Percentiles rank a stretch among this genome's conserved stretches.
phyloP scores from a whole-genome alignment of 2,888 invertebrate species.

The Agrypnus murinus region DNA sequence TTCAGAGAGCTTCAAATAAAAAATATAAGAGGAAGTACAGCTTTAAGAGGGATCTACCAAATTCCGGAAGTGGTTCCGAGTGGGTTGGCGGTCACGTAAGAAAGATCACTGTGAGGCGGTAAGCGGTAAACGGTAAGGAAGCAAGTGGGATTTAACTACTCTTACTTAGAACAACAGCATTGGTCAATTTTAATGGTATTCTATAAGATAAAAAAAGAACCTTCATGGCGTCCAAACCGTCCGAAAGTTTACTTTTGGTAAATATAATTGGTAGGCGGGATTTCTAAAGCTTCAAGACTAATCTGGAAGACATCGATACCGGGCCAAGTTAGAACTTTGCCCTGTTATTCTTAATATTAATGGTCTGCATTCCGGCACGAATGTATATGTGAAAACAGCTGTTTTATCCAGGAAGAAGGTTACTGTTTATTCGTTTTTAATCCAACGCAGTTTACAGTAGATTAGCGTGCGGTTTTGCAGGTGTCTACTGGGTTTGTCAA shows the following conservation, averaged over 20 bases:
- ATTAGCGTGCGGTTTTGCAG: constrained; percentile 39
- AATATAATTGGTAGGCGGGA: constrained; percentile 37
- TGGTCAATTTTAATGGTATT: constrained; percentile 30
- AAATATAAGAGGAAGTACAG: constrained; percentile 51
- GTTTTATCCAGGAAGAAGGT: constrained; percentile 44
- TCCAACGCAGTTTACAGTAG: constrained; percentile 44
- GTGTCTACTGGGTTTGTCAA: constrained; percentile 29
- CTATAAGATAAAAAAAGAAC: constrained; percentile 5
- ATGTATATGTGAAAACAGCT: constrained; percentile 53
- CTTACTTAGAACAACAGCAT: constrained; percentile 31
- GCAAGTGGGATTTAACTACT: constrained; percentile 34
- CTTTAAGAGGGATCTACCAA: constrained; percentile 52
- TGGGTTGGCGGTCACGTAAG: constrained; percentile 53
- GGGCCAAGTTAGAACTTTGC: constrained; percentile 21
- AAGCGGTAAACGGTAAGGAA: constrained; percentile 26
- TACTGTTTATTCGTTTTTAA: constrained; percentile 47
- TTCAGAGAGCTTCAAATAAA: constrained; percentile 34
- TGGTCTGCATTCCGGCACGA: constrained; percentile 44
- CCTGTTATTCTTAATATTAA: constrained; percentile 39
- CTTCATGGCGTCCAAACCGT: constrained; percentile 22
- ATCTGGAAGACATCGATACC: constrained; percentile 21
- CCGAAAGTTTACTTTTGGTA: neutral
- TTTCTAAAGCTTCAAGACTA: constrained; percentile 6
- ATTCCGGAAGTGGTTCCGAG: constrained; percentile 54
- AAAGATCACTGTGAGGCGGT: constrained; percentile 30